Evolutionary conservation across 2,113 vertebrate species (phyloP), one percentile per base, ranked within the genome.

Genomic region (Promerops cafer): DNA sequence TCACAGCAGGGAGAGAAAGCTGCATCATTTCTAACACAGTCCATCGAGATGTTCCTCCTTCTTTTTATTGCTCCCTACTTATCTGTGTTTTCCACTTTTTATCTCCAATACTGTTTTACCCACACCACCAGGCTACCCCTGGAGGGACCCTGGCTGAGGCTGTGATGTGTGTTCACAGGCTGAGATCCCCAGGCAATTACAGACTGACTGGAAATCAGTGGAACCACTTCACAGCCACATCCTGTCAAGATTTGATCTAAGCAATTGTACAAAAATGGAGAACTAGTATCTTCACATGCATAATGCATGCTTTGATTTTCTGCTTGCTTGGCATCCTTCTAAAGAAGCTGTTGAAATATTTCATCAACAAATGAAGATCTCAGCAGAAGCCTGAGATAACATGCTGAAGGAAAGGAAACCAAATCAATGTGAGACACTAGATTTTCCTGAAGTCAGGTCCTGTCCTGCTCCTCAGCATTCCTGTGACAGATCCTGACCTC

Each of bases 261-360:
- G 87, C 79, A 83, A 77, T 83, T 70, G 79, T 83, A 63, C 79
- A 42, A 56, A 90, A 90, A 77, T 77, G 37, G 87, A 49, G 42
- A 83, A 31, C 71, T 77, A 56, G 71, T 69, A 83, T 83, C 79
- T 77, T 37, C 56, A 69, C 63, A 83, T 77, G 28, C 87, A 83
- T 90, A 90, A 90, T 90, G 63, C 64, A 90, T 83, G 35, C 49
- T 70, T 83, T 90, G 64, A 83, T 83, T 90, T 83, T 83, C 79
- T 90, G 87, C 79, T 90, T 83, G 87, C 63, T 83, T 77, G 71
- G 79, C 79, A 56, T 37, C 87, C 71, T 69, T 76, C 79, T 83
- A 63, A 70, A 90, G 64, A 35, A 70, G 49, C 63, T 69, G 79
- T 30, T 76, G 79, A 69, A 83, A 49, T 77, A 56, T 83, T 69